Evolutionary conservation across 2,797 vertebrate species (phyloP), one percentile per base, ranked within the genome.

Genomic region (Spondyliosoma cantharus): DNA sequence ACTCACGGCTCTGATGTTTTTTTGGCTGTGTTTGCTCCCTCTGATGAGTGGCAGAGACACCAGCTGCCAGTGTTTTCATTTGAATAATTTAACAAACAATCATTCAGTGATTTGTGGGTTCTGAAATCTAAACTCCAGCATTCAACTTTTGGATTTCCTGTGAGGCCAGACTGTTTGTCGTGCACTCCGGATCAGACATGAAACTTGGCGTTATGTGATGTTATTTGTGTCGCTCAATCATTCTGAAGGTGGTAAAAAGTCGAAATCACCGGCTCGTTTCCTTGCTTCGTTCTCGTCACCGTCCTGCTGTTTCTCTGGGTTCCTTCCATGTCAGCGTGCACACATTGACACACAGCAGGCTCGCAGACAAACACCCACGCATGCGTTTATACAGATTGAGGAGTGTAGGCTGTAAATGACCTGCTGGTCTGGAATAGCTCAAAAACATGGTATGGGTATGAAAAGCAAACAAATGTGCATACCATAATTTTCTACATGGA

Each of bases 41-140:
- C 60, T 71, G 71, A 84, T 74, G 65, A 87, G 75, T 75, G 49
- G 56, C 62, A 75, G 59, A 87, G 80, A 82, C 76, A 62, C 74
- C 84, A 87, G 86, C 74, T 89, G 85, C 72, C 80, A 58, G 2
- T 78, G 80, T 80, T 83, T 87, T 80, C 46, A 72, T 70, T 75
- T 74, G 70, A 86, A 83, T 82, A 67, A 88, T 80, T 85, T 50
- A 79, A 72, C 81, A 75, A 74, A 56, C 77, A 71, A 22, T 82
- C 46, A 61, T n/a, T 73, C 53, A 50, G 53, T 66, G 63, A 64
- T 83, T 85, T 74, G 50, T 62, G 49, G 66, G 46, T 45, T 57
- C 27, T 56, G 43, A 25, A 73, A 56, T 48, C 62, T 37, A 32
- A 81, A 82, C 62, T 82, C 60, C 25, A 16, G 6, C 37, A 27